A percentile compares a stretch with the other conserved stretches of the same genome.
These are phyloP conservation scores for Oreochromis spilurus DNA, from an alignment of 2,113 vertebrate species.

Conservation along the genomic window DNA sequence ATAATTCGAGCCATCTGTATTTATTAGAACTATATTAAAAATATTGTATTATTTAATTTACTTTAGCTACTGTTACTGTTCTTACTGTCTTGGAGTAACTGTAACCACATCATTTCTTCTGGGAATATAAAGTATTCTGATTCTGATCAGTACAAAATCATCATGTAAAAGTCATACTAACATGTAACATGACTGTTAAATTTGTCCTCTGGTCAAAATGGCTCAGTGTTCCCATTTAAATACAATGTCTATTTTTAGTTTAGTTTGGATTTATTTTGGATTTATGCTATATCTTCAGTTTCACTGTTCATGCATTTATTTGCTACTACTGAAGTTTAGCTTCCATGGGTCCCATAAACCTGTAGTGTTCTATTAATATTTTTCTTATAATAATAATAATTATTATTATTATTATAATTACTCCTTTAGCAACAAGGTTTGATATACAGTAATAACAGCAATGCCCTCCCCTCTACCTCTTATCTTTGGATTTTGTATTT, in stretches of 20 bases:
- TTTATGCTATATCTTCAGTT: neutral
- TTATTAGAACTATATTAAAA: no score
- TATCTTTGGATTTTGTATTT: neutral
- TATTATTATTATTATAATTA: neutral
- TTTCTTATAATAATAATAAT: neutral
- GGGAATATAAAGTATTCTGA: no score
- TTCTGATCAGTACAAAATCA: no score
- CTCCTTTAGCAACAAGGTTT: neutral
- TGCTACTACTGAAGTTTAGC: neutral
- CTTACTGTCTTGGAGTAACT: no score
- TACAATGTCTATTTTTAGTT: neutral
- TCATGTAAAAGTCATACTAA: no score
- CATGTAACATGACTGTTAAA: no score
- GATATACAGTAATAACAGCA: neutral
- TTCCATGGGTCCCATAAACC: neutral
- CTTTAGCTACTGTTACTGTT: no score
- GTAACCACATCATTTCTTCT: no score
- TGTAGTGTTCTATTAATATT: neutral
- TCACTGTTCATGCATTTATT: neutral
- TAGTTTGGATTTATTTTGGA: no score
- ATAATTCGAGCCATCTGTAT: no score
- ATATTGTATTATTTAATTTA: no score
- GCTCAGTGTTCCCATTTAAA: neutral
- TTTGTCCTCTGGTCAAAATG: neutral
- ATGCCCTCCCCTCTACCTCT: neutral